A percentile compares a stretch with the other conserved stretches of the same genome.
Conservation (phyloP, 2,113 vertebrate genomes). For the Mobula birostris region DNA sequence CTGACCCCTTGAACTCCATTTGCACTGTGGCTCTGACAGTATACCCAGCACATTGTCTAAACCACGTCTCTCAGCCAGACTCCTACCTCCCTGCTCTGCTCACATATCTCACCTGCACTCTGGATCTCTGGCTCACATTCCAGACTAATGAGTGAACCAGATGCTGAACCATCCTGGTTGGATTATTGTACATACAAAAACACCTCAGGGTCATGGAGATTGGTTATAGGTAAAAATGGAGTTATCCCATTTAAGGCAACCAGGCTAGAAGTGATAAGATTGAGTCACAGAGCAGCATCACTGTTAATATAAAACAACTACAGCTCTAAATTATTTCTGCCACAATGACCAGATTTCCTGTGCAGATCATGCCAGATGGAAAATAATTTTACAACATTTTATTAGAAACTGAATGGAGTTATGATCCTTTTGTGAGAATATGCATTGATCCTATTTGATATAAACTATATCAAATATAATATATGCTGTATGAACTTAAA, state of each 20-base stretch:
- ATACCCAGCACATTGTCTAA: too few species aligned
- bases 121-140: too few species aligned
- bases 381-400: neutral
- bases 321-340: neutral
- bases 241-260: neutral
- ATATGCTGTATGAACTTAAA: neutral
- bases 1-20: too few species aligned
- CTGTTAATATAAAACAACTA: neutral
- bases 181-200: too few species aligned
- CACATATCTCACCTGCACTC: too few species aligned
- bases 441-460: neutral
- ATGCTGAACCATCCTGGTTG: too few species aligned
- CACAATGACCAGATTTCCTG: neutral
- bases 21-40: too few species aligned
- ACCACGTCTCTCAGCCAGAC: too few species aligned
- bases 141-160: too few species aligned
- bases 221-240: too few species aligned
- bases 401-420: neutral
- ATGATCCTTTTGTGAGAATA: neutral
- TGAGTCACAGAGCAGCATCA: neutral
- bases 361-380: neutral
- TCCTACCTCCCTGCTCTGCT: too few species aligned
- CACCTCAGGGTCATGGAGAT: too few species aligned
- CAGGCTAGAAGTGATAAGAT: neutral
- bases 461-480: neutral